These are phyloP conservation scores for Falco berigora DNA, from an alignment of 2,797 vertebrate species.

Conservation along the genomic window DNA sequence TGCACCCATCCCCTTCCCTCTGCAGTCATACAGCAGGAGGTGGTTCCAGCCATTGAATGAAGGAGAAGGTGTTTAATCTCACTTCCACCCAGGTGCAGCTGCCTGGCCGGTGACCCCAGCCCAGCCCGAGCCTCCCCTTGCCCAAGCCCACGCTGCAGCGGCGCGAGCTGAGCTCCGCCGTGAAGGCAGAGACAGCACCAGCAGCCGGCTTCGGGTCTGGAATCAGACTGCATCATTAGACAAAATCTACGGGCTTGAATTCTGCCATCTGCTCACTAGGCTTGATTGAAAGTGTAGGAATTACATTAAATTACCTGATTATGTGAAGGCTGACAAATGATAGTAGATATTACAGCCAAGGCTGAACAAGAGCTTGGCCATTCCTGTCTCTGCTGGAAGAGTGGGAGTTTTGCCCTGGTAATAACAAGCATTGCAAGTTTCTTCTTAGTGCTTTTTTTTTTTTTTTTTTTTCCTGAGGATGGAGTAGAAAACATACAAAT, in stretches of 20 bases:
- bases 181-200: fast-evolving
- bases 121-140: neutral
- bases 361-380: neutral
- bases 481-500: constrained; percentile 46
- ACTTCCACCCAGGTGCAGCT: neutral
- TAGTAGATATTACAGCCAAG: neutral
- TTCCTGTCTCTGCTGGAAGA: neutral
- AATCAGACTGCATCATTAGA: neutral
- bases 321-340: constrained; percentile 21
- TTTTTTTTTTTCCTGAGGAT: neutral
- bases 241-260: neutral
- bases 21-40: neutral
- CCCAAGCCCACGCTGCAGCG: fast-evolving
- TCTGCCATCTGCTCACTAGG: constrained; percentile 41
- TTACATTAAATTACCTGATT: constrained; percentile 58
- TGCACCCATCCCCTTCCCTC: neutral
- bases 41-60: fast-evolving
- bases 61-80: neutral
- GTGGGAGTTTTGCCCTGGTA: neutral
- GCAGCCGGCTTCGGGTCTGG: neutral
- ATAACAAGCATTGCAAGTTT: neutral
- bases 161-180: neutral
- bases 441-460: neutral
- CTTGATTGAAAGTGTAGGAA: constrained; percentile 46
- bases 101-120: neutral